Evolutionary conservation across 2,113 vertebrate species (phyloP), one percentile per base, ranked within the genome.

Genomic region (human): DNA sequence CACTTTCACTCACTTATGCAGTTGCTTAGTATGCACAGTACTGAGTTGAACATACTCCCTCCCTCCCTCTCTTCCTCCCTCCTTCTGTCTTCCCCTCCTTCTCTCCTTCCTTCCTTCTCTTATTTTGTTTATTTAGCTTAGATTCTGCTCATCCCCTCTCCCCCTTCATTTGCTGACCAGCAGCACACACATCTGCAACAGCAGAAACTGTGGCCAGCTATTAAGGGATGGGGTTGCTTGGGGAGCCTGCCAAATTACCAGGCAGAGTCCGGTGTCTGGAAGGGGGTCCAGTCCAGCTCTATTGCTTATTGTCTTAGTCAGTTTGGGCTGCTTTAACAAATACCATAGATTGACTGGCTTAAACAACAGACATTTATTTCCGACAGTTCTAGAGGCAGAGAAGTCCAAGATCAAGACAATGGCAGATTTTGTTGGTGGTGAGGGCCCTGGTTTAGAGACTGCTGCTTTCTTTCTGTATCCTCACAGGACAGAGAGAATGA

Each of bases 1-100:
- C 38, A 9, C 0, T 7, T 6, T 20, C n/a, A 25, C 0, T 11
- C 30, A 20, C 35, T 3, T 11, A 0, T 0, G 4, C 20, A 64
- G 50, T 8, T 2, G 2, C 48, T 88, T 5, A 7, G 87, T 1
- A 2, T 2, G 11, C 23, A 35, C 72, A 20, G 38, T 1, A 0
- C 1, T 23, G 61, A 43, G 11, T 4, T 4, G 10, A 4, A 1
- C 23, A 3, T n/a, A 20, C 23, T 43, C 35, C 14, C 4, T 25
- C 2, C 14, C 22, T 8, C 32, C 25, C 7, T 35, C 6, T 7
- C 23, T 3, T 5, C 25, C 20, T 20, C 16, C 4, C 6, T 27
- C 30, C 2, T 43, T 3, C 45, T 5, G 2, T 18, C 13, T 27
- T 48, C 12, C 14, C 45, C 25, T 38, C 18, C 52, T 1, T 20